Evolutionary conservation across 2,113 vertebrate genomes (phyloP), one percentile per base, ranked within the genome.

Genomic region (Vombatus ursinus): DNA sequence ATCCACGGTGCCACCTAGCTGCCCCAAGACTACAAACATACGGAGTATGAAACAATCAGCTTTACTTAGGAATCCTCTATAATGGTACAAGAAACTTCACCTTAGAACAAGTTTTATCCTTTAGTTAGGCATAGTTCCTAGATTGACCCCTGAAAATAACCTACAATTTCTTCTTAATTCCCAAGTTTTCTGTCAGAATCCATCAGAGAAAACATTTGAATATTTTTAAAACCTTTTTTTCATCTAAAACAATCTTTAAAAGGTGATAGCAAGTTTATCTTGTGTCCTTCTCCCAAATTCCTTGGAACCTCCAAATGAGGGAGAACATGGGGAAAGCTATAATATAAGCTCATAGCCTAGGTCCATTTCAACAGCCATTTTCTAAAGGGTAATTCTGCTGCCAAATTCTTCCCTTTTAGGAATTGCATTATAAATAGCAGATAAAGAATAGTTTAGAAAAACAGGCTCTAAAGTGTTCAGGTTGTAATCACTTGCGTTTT

Each of bases 381-480:
- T 44, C 53, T 97, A 50, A 90, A 94, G 92, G n/a, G 48, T 52
- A 68, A 49, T 1, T 5, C 47, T 49, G 49, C 92, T 96, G 94
- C 95, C 96, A 97, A 95, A 93, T 50, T 90, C 96, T 92, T 91
- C 52, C 91, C 52, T 96, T 90, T 57, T n/a, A 94, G 96, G 95
- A 97, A 96, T 96, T 54, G n/a, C 31, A 92, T 89, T 91, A 57
- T 94, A 91, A 98, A 94, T 84, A 96, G 93, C 11, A 94, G 57
- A 94, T 94, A 97, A 97, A 77, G 89, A 95, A 95, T 89, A 95
- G 91, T 93, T 97, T 93, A 93, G 94, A 92, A 95, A 96, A 96
- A 92, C 37, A 91, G 37, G 57, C 68, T 95, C 68, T 89, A 94
- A 92, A 1, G 4, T 93, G n/a, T 53, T 77, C 47, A 22, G 2